Base-by-base conservation (phyloP, 23 tunicate species). In the Phallusia fumigata region DNA sequence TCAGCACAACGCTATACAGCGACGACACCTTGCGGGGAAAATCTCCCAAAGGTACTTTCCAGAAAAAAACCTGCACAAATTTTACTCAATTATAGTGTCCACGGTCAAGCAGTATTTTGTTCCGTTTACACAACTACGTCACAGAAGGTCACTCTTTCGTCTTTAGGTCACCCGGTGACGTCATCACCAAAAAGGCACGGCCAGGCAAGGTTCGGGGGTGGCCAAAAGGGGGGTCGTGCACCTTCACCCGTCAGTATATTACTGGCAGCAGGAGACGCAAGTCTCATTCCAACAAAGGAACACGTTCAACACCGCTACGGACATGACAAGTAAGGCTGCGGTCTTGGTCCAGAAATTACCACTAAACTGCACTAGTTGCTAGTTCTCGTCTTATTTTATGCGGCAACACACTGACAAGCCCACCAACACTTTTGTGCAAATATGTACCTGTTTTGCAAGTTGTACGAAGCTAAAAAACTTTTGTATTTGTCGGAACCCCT, bases 241-340 rank as follows among this genome's bases (percentile, higher is more conserved):
- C 86, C 85, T 8, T 90, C 95, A 24, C 95, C 95, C 0, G 95
- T 90, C 82, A 90, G 95, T 53, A 31, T 85, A 69, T 81, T 90
- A 13, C 86, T 90, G 24, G 86, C 52, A 32, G 79, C 80, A 40
- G 89, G 79, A 34, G 88, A 81, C 31, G 51, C 31, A 3, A 33
- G 45, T 19, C 78, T 74, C 34, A 35, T 35, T 30, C 78, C 81
- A 13, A 47, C 34, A 10, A 36, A 78, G 52, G 81, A 78, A 19
- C 5, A 36, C 30, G 51, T 1, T 1, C 26, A 5, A 40, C 47
- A 10, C 10, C 47, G 13, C 69, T 24, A 24, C 16, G 69, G 11
- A 58, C 28, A 8, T 2, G 28, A 58, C 26, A 58, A 58, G 69
- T 58, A 24, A 58, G 69, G 8, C 15, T 8, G 5, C 13, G 8